Conservation (phyloP, 2,113 vertebrate species). For the Dissostichus mawsoni region DNA sequence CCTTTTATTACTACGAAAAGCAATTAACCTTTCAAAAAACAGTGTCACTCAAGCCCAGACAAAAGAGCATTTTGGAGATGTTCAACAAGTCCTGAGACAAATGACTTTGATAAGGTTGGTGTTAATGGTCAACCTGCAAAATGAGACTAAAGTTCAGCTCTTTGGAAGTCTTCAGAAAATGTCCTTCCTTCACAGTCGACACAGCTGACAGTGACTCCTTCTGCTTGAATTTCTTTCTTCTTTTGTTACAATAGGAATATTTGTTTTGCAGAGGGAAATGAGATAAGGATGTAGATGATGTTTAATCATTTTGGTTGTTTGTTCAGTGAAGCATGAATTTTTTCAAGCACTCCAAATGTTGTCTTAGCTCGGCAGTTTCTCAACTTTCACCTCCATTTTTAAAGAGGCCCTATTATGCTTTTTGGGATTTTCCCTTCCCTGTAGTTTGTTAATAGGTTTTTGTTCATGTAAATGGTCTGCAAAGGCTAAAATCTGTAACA, state of each 20-base stretch:
- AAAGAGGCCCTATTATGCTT: not conserved
- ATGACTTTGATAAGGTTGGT: slow-evolving; percentile 77
- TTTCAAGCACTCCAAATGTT: too few species aligned
- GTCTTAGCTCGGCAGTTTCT: slow-evolving; percentile 42
- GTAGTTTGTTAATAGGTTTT: too few species aligned
- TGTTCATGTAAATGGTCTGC: too few species aligned
- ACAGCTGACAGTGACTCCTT: not conserved
- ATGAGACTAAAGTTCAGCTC: slow-evolving; percentile 58
- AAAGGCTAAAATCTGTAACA: too few species aligned
- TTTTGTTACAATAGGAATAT: slow-evolving; percentile 13
- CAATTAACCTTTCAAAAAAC: slow-evolving; percentile 84
- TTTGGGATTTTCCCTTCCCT: too few species aligned
- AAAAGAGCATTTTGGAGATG: slow-evolving; percentile 81
- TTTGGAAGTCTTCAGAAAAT: slow-evolving; percentile 38
- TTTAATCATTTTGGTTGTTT: slow-evolving; percentile 30
- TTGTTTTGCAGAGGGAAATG: slow-evolving; percentile 40
- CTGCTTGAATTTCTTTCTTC: not conserved
- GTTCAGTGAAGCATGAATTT: slow-evolving; percentile 26
- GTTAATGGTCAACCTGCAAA: slow-evolving; percentile 68
- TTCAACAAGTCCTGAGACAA: slow-evolving; percentile 80
- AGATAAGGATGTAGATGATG: slow-evolving; percentile 30
- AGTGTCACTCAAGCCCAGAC: slow-evolving; percentile 78
- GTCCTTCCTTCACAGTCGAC: slow-evolving; percentile 18
- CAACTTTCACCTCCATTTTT: slow-evolving; percentile 43
- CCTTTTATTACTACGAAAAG: slow-evolving; percentile 82